Conservation (phyloP, 2,888 invertebrate genomes). For the Mimachlamys varia region DNA sequence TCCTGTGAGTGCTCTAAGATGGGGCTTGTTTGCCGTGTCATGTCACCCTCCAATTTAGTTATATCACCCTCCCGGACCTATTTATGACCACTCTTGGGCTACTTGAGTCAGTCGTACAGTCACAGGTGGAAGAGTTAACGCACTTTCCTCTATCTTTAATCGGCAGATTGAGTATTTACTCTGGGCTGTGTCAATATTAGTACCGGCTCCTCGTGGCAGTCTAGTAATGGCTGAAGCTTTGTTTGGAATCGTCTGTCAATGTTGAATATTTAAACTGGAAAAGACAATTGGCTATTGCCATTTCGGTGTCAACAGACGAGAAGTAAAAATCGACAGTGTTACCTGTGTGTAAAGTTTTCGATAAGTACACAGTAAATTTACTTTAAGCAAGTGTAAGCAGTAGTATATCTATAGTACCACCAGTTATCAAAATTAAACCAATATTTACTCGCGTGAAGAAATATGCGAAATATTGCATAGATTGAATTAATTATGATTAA, state of each 20-base stretch:
- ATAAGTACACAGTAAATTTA: not conserved
- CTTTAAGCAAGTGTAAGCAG: not conserved
- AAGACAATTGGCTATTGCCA: constrained; percentile 8
- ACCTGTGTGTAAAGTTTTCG: not conserved
- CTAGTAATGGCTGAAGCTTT: not conserved
- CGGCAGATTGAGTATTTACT: not conserved
- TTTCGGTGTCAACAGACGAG: not conserved
- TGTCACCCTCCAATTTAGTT: constrained; percentile 8
- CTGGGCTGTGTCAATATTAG: not conserved
- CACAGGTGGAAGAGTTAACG: constrained; percentile 1
- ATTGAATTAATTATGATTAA: no score
- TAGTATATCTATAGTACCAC: not conserved
- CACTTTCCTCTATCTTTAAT: not conserved
- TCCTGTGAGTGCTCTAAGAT: not conserved
- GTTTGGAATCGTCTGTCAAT: not conserved
- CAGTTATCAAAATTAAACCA: not conserved
- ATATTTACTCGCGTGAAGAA: not conserved
- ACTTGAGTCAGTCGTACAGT: not conserved
- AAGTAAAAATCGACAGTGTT: not conserved
- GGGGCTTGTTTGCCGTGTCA: not conserved
- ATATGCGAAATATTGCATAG: not conserved
- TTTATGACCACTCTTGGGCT: constrained; percentile 1
- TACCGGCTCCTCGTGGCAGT: not conserved
- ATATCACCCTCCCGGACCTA: not conserved
- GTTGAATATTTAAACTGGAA: constrained; percentile 18